Conservation (phyloP, 2,888 invertebrate genomes). For the Eilema depressum region DNA sequence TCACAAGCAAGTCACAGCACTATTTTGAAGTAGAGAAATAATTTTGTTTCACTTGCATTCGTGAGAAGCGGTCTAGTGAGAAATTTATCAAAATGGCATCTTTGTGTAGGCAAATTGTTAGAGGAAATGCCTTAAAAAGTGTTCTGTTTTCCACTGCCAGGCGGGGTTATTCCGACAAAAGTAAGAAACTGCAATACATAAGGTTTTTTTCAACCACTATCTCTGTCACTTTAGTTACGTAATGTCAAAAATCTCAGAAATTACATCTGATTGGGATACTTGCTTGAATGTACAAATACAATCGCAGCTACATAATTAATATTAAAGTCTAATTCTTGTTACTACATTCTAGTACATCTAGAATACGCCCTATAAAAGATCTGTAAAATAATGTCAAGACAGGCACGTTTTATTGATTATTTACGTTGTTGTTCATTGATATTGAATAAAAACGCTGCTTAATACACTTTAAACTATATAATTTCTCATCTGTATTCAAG, state of each 20-base stretch:
- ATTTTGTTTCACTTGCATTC: conserved; percentile 76
- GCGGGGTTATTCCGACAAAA: conserved; percentile 88
- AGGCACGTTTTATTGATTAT: conserved; percentile 62
- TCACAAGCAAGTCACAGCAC: background rate
- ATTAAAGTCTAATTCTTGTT: background rate
- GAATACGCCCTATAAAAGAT: conserved; percentile 1
- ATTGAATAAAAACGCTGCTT: conserved; percentile 22
- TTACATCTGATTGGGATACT: conserved; percentile 18
- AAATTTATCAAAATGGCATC: conserved; percentile 90
- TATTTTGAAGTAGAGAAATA: conserved; percentile 49
- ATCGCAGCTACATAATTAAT: background rate
- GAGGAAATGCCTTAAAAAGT: conserved; percentile 89
- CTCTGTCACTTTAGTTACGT: conserved; percentile 83
- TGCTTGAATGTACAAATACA: background rate
- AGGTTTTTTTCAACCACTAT: conserved; percentile 53
- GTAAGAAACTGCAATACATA: conserved; percentile 81
- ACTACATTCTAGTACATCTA: background rate
- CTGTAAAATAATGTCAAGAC: conserved; percentile 18
- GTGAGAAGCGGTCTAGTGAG: conserved; percentile 81
- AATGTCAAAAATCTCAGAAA: conserved; percentile 75
- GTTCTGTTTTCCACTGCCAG: conserved; percentile 88
- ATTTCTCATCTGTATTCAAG: background rate
- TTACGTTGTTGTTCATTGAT: conserved; percentile 38
- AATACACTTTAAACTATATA: conserved; percentile 8
- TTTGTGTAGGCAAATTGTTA: conserved; percentile 90